Base-by-base conservation (phyloP, 2,888 invertebrate species). In the Caradrina kadenii region DNA sequence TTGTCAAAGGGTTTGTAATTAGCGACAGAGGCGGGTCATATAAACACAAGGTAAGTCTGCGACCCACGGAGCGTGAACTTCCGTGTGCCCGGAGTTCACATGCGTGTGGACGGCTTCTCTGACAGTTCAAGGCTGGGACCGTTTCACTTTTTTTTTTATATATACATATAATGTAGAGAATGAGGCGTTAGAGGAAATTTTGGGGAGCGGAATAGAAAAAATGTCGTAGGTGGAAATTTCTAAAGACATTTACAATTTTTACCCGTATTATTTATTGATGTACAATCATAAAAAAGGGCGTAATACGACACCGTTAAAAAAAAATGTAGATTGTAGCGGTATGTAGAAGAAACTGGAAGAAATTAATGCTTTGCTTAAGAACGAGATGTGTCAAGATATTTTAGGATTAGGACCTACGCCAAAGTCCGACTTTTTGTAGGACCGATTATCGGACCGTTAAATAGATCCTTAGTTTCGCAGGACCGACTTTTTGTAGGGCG, bases 41-140 rank as follows among this genome's bases (percentile, higher is more conserved):
- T 81, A 74, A 79, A 83, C 76, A 68, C 22, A 53, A 63, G 80
- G 77, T 77, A 77, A 49, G 70, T 26, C 11, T 75, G 71, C 50
- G 67, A 70, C 60, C 63, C 52, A 63, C 84, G 77, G 77, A 73
- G 82, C 87, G 81, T 86, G 79, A 83, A 87, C 88, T 90, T 91
- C 91, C 91, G 87, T 80, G 85, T 90, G 81, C 81, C 80, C 53
- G 45, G 61, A 62, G 85, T 89, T 89, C 89, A 85, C 90, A 89
- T 86, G 89, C 69, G 53, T 39, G 49, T 54, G 70, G 54, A 56
- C 58, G 50, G 11, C 31, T 62, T 39, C 61, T 56, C 61, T 56
- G 49, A 48, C 56, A 63, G 70, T 74, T 80, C 84, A 76, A 83
- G 83, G 85, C 72, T 73, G 74, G 55, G 53, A 73, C 17, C 50